Evolutionary conservation across 2,113 vertebrate species (phyloP), one percentile per base, ranked within the genome.

Genomic region (Sterna hirundo): DNA sequence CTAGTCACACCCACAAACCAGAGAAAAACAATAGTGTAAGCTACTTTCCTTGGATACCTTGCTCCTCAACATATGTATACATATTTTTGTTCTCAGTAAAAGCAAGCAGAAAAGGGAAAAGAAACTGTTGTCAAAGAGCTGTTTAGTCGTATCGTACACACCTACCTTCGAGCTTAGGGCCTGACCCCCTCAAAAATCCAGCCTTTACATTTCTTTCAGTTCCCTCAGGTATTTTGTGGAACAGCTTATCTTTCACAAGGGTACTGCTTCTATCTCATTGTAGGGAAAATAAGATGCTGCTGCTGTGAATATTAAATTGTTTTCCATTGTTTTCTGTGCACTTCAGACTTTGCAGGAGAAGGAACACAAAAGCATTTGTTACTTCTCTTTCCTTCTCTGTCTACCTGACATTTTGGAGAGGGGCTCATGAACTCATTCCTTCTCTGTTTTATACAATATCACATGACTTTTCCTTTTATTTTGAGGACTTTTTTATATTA

Each of bases 71-170:
- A 88, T 88, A 93, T 84, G 70, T 57, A 49, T 22, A 86, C 20
- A n/a, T 72, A 83, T 86, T 94, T 95, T 76, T 78, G 27, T 62
- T 90, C 71, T 93, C 68, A 70, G 70, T 79, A 90, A 97, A 95
- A 83, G 87, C 70, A 95, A 88, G 51, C 71, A 95, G 86, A 70
- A 94, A 85, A 95, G 38, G 11, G 30, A 88, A 92, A 89, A 94
- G 38, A 78, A 93, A 97, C 83, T 54, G 20, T 49, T 79, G 78
- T 90, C 49, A 88, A 87, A 93, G 25, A 93, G 36, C 57, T 80
- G n/a, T 75, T 87, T n/a, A 79, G 74, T 72, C 52, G 36, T 69
- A 94, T 49, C 49, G 84, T 19, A 44, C 26, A 68, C 38, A 89
- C 26, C 64, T 4, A 71, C 36, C 46, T 69, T 68, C 1, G 2